Percentiles rank a stretch among this genome's conserved stretches.
Evolutionary conservation across 2,797 vertebrate species (phyloP).

Genomic region (Poecilia velifera): DNA sequence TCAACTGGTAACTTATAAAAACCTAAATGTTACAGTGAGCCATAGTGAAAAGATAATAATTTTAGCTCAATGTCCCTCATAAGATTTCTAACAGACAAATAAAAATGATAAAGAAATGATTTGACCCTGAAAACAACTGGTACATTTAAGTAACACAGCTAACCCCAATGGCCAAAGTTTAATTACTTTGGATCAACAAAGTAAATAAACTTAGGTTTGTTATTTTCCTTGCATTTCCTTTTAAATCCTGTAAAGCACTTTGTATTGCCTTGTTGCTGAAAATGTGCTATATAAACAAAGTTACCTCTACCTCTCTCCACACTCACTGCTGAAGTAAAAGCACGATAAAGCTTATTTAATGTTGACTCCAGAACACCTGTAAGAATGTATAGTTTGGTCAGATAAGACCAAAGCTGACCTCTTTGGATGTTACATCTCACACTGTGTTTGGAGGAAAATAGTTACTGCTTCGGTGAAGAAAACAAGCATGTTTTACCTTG

Average conservation of each 20-base stretch:
- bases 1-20: neutral
- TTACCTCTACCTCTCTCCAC: neutral
- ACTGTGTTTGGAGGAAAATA: neutral
- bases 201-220: no score
- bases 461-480: neutral
- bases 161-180: neutral
- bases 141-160: neutral
- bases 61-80: neutral
- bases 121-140: neutral
- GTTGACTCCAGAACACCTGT: neutral
- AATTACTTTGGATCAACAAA: no score
- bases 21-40: neutral
- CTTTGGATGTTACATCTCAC: neutral
- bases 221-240: no score
- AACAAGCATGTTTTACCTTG: no score
- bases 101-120: neutral
- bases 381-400: neutral
- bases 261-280: no score
- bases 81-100: neutral
- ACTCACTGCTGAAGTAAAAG: neutral
- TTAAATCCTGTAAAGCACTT: no score
- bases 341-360: neutral
- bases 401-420: neutral
- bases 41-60: neutral
- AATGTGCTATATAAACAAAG: no score